These are phyloP conservation scores for Aplodontia rufa DNA, from an alignment of 2,113 vertebrate genomes.

Conservation along the genomic window DNA sequence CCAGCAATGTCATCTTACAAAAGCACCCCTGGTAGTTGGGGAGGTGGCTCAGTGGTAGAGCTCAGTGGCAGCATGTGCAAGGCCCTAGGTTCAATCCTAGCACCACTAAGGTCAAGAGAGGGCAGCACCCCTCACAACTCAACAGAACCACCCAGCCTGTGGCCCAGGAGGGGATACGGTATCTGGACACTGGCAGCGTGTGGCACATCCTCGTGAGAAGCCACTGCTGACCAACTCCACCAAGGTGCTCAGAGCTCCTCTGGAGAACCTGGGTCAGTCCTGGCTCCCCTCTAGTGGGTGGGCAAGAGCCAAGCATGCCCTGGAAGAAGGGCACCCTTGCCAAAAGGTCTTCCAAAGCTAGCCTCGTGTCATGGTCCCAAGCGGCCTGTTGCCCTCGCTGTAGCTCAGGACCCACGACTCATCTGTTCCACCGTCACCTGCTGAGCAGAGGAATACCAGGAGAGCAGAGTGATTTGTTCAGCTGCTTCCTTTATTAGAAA, in stretches of 20 bases:
- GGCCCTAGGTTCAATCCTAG: not conserved
- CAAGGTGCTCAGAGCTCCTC: not conserved
- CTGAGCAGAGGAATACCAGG: conserved; percentile 45
- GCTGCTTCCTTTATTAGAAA: conserved; percentile 78
- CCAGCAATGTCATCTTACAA: not conserved
- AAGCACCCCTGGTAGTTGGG: not conserved
- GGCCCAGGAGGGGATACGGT: not conserved
- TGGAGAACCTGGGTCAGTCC: not conserved
- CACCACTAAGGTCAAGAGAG: not conserved
- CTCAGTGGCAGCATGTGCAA: not conserved
- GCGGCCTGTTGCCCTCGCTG: not conserved
- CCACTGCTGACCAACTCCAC: not conserved
- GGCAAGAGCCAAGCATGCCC: not conserved
- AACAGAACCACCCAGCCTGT: not conserved
- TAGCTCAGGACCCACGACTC: rapidly evolving
- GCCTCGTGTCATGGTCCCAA: rapidly evolving
- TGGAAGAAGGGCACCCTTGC: not conserved
- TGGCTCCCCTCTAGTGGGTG: rapidly evolving
- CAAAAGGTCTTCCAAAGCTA: not conserved
- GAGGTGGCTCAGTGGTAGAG: not conserved
- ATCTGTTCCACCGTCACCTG: not conserved
- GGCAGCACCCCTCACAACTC: not conserved
- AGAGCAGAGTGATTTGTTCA: conserved; percentile 44
- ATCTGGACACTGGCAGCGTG: not conserved
- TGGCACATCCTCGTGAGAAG: not conserved